phyloP scores from a whole-genome alignment of 2,797 vertebrate genomes.

The Parotocinclus haroldoi region DNA sequence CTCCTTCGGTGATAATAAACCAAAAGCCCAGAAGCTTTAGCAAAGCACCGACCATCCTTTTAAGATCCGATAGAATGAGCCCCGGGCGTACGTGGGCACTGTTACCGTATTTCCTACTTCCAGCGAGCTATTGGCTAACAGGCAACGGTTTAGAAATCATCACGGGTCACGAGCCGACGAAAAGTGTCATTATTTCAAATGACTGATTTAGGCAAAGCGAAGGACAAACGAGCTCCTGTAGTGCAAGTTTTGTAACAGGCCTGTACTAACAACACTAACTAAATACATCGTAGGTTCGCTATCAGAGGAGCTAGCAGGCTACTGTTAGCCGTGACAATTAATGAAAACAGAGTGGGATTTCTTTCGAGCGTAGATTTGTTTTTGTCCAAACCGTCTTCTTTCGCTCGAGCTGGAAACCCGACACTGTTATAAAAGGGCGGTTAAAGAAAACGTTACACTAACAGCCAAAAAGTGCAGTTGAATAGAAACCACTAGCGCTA shows the following conservation, averaged over 20 bases:
- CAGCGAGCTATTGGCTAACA: constrained; percentile 23
- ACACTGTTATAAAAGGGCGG: not conserved
- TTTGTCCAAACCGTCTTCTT: not conserved
- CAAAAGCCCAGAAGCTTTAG: no score
- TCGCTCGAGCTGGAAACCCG: not conserved
- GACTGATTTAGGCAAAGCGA: no score
- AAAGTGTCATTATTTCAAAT: no score
- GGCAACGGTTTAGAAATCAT: not conserved
- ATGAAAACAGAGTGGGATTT: constrained; percentile 12
- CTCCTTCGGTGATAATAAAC: no score
- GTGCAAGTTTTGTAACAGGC: not conserved
- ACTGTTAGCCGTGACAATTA: constrained; percentile 39
- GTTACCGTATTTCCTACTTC: constrained; percentile 44
- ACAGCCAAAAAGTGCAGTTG: not conserved
- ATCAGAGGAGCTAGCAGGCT: constrained; percentile 38
- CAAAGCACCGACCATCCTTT: no score
- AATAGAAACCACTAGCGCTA: constrained; percentile 45
- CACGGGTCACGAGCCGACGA: no score
- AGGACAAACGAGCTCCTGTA: not conserved
- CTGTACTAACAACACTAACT: constrained; percentile 10
- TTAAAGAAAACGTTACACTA: not conserved
- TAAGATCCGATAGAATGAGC: no score
- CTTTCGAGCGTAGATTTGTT: no score
- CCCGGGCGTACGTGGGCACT: no score
- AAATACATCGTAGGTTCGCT: constrained; percentile 11